Evolutionary conservation across 2,113 vertebrate species (phyloP).

Genomic region (Chloropsis hardwickii): DNA sequence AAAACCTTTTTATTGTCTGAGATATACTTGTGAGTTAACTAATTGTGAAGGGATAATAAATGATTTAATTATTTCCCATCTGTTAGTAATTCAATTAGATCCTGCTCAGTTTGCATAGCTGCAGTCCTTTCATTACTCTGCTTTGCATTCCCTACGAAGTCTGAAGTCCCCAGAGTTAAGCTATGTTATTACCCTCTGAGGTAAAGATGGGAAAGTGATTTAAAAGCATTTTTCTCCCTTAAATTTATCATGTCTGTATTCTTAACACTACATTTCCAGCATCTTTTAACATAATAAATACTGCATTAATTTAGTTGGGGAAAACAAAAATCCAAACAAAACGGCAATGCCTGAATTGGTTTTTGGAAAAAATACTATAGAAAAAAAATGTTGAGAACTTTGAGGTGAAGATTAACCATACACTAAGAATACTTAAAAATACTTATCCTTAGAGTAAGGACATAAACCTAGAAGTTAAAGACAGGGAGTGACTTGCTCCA

Average conservation of each 20-base stretch:
- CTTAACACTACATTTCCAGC: neutral
- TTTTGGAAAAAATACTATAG: neutral
- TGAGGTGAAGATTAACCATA: neutral
- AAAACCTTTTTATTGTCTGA: slow-evolving; percentile 60
- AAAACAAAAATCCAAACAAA: neutral
- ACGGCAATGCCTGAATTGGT: neutral
- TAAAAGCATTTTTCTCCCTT: neutral
- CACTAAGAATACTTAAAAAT: neutral
- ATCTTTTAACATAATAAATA: neutral
- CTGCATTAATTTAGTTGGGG: neutral
- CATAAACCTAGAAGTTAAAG: neutral
- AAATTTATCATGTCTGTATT: neutral
- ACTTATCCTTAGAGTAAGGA: neutral
- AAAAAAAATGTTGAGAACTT: neutral
- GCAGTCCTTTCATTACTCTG: neutral
- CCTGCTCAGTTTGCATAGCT: slow-evolving; percentile 32
- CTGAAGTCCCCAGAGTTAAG: neutral
- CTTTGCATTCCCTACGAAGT: neutral
- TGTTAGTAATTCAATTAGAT: slow-evolving; percentile 68
- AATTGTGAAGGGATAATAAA: slow-evolving; percentile 67
- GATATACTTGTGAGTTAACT: slow-evolving; percentile 63
- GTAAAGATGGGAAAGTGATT: neutral
- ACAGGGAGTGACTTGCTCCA: neutral
- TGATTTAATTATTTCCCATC: slow-evolving; percentile 68
- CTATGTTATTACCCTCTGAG: neutral